Conservation (phyloP, 2,888 invertebrate species). For the Euplagia quadripunctaria region DNA sequence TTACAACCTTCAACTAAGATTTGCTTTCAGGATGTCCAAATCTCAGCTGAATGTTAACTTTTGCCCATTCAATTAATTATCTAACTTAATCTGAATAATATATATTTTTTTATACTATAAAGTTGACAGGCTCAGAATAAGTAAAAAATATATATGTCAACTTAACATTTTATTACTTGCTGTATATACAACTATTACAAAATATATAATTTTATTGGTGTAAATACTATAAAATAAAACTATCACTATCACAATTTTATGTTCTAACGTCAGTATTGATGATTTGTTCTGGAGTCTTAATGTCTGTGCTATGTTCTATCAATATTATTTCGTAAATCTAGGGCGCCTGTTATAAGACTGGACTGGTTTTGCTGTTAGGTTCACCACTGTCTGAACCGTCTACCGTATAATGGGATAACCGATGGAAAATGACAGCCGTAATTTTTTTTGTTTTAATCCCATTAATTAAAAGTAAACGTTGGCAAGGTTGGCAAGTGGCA, state of each 20-base stretch:
- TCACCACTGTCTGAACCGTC: too few relatives aligned
- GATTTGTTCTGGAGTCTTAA: not conserved
- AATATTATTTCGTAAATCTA: not conserved
- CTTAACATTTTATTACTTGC: not conserved
- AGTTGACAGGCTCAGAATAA: too few relatives aligned
- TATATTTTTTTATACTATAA: too few relatives aligned
- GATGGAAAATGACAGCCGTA: too few relatives aligned
- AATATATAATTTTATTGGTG: not conserved
- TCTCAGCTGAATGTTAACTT: not conserved
- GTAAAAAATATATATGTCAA: not conserved
- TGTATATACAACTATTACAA: not conserved
- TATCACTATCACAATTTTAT: conserved; percentile 2
- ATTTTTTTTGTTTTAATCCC: too few relatives aligned
- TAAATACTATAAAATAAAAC: not conserved
- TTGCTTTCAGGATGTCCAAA: not conserved
- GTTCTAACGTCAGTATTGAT: not conserved
- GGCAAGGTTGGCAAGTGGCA: not conserved
- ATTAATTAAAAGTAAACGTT: too few relatives aligned
- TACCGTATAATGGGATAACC: too few relatives aligned
- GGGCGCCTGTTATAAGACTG: too few relatives aligned
- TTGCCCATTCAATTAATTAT: not conserved
- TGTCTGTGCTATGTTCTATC: not conserved
- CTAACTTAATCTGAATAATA: too few relatives aligned
- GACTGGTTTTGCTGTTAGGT: too few relatives aligned
- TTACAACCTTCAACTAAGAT: not conserved